Conservation (phyloP, 2,888 invertebrate genomes). For the Cephus sareptanus region DNA sequence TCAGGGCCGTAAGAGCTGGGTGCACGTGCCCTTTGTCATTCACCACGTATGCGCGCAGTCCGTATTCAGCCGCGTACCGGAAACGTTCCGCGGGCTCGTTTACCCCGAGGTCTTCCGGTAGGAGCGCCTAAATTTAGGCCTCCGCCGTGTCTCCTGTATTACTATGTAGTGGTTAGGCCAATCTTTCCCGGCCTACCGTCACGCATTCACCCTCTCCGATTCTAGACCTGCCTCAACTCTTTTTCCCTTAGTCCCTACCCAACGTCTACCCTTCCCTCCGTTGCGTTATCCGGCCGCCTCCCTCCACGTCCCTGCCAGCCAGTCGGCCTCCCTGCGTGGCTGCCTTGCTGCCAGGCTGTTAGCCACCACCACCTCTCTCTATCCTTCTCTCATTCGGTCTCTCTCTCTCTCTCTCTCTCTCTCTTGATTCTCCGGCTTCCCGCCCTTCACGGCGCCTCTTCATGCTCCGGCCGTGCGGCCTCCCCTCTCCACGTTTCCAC, state of each 20-base stretch:
- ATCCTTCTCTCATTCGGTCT: conserved; percentile 6
- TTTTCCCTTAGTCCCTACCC: conserved; percentile 36
- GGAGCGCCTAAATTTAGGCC: conserved; percentile 52
- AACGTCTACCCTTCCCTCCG: conserved; percentile 10
- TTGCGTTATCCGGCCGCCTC: neutral
- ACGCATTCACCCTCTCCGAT: conserved; percentile 57
- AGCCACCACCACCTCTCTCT: conserved; percentile 14
- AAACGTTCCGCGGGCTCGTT: neutral
- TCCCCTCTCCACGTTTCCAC: conserved; percentile 25
- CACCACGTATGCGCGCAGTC: neutral
- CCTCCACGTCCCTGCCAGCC: neutral
- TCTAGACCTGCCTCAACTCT: conserved; percentile 44
- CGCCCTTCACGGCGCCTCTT: conserved; percentile 56
- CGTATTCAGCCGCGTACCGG: neutral
- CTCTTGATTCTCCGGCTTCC: conserved; percentile 38
- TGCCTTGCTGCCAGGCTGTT: neutral
- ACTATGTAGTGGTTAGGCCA: conserved; percentile 23
- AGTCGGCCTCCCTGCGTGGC: neutral
- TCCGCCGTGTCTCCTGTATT: conserved; percentile 21
- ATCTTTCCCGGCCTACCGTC: conserved; percentile 46
- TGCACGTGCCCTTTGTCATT: neutral
- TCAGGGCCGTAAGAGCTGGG: neutral
- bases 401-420: conserved; percentile 7
- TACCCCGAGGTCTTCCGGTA: conserved; percentile 28
- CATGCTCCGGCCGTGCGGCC: conserved; percentile 34